Conservation (phyloP, 2,888 invertebrate species). For the Ametastegia equiseti region DNA sequence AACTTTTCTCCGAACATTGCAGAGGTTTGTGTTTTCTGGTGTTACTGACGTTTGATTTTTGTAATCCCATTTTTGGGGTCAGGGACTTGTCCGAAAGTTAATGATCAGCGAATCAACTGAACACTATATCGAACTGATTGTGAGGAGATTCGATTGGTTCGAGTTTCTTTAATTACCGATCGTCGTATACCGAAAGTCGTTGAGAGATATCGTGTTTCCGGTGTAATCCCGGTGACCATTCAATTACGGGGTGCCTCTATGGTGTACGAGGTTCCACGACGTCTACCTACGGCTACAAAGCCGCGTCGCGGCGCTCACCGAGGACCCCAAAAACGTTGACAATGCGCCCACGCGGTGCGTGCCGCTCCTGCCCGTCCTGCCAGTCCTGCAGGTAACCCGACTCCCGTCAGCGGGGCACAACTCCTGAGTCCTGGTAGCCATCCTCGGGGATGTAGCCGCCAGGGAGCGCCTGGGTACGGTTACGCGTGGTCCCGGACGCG, state of each 20-base stretch:
- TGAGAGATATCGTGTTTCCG: slow-evolving; percentile 1
- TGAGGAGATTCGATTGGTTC: too few relatives aligned
- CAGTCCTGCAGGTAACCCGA: slow-evolving; percentile 48
- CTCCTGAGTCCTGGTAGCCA: slow-evolving; percentile 13
- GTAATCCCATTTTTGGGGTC: too few relatives aligned
- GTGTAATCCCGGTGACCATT: slow-evolving; percentile 13
- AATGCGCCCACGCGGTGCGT: slow-evolving; percentile 47
- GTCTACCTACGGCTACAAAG: not conserved
- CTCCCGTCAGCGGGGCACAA: slow-evolving; percentile 37
- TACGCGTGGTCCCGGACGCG: slow-evolving; percentile 52
- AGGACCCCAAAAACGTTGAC: not conserved
- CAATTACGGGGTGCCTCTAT: slow-evolving; percentile 34
- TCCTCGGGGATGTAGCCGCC: slow-evolving; percentile 31
- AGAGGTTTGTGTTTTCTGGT: too few relatives aligned
- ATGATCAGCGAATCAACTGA: too few relatives aligned
- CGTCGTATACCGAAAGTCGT: not conserved
- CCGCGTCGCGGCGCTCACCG: slow-evolving; percentile 16
- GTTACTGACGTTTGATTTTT: too few relatives aligned
- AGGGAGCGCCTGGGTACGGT: slow-evolving; percentile 48
- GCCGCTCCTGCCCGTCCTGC: too few relatives aligned
- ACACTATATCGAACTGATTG: too few relatives aligned
- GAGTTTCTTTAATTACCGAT: slow-evolving; percentile 25
- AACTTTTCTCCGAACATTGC: too few relatives aligned
- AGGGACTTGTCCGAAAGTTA: too few relatives aligned
- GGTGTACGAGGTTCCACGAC: not conserved